phyloP scores from a whole-genome alignment of 2,797 vertebrate species.

The Myotis vivesi region DNA sequence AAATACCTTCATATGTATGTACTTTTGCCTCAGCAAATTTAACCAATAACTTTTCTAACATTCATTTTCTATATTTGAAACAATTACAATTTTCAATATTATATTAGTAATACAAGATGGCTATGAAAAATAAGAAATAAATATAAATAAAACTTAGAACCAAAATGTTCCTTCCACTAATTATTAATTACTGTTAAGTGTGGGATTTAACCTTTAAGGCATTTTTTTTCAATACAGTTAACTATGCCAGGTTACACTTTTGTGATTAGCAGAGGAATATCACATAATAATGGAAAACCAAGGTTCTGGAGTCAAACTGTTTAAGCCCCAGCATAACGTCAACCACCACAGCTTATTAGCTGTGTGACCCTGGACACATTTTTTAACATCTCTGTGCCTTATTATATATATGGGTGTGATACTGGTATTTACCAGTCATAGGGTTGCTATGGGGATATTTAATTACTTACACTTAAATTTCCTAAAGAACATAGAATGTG shows the following conservation, averaged over 20 bases:
- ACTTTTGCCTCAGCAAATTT: neutral
- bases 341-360: neutral
- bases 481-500: neutral
- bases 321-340: neutral
- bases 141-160: neutral
- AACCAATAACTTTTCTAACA: neutral
- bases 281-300: conserved; percentile 2
- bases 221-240: conserved; percentile 29
- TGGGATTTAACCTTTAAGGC: neutral
- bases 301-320: neutral
- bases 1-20: neutral
- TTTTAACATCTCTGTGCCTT: neutral
- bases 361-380: neutral
- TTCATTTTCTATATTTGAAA: conserved; percentile 11
- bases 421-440: neutral
- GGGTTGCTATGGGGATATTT: neutral
- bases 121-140: neutral
- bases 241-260: neutral
- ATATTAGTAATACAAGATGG: neutral
- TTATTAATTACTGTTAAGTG: neutral
- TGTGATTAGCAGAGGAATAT: neutral
- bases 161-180: neutral
- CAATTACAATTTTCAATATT: neutral
- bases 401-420: neutral
- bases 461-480: neutral